phyloP scores from a whole-genome alignment of 2,113 vertebrate species.

The Cebus imitator region DNA sequence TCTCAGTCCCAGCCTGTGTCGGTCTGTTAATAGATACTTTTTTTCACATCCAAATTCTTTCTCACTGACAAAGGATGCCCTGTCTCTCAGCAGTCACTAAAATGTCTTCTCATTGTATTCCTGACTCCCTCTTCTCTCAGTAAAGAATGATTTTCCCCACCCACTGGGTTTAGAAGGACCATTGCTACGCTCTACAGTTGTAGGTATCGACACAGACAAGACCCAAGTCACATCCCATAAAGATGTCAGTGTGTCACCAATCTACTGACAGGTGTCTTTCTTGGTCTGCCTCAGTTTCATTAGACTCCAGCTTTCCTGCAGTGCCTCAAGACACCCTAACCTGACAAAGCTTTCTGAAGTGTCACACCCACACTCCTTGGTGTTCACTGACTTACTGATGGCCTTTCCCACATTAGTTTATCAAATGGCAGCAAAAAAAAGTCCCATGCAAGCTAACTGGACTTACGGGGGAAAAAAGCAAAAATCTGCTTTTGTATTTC shows the following conservation, averaged over 20 bases:
- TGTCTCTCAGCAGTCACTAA: background rate
- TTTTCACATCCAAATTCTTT: slow-evolving; percentile 1
- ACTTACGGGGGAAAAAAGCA: background rate
- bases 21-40: background rate
- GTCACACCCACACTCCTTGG: background rate
- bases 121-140: background rate
- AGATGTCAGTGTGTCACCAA: background rate
- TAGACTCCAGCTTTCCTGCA: background rate
- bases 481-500: background rate
- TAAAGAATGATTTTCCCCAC: background rate
- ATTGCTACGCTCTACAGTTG: background rate
- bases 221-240: background rate
- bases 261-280: background rate
- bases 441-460: background rate
- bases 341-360: background rate
- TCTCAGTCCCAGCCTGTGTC: background rate
- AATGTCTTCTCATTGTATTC: background rate
- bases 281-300: background rate
- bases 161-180: background rate
- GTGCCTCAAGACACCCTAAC: background rate
- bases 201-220: background rate
- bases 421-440: background rate
- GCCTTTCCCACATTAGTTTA: background rate
- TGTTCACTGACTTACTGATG: background rate
- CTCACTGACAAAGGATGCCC: background rate